Percentiles rank a stretch among this genome's conserved stretches.
Evolutionary conservation across 2,797 vertebrate species (phyloP).

Genomic region (Philypnodon macrostomus): DNA sequence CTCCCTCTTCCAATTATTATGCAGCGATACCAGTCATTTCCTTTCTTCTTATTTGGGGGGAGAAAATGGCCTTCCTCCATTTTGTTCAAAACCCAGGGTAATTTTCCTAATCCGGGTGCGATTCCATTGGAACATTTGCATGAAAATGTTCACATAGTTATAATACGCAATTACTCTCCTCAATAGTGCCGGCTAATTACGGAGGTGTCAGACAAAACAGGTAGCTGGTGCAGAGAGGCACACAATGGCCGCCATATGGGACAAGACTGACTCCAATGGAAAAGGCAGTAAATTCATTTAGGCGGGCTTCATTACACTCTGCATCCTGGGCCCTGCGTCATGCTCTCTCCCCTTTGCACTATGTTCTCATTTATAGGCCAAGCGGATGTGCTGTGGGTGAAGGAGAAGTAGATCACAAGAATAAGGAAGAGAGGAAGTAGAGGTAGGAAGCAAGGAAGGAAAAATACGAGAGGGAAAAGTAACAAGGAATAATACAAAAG

Average conservation of each 20-base stretch:
- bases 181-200: constrained; percentile 76
- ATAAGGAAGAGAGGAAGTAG: constrained; percentile 22
- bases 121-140: constrained; percentile 56
- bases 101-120: constrained; percentile 60
- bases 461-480: constrained; percentile 33
- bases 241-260: constrained; percentile 66
- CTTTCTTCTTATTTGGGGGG: constrained; percentile 48
- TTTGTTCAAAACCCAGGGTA: constrained; percentile 53
- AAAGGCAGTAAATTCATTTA: constrained; percentile 76
- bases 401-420: constrained; percentile 50
- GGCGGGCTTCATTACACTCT: constrained; percentile 72
- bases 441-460: constrained; percentile 13
- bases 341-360: constrained; percentile 49
- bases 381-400: constrained; percentile 62
- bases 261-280: constrained; percentile 62
- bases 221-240: constrained; percentile 60
- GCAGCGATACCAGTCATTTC: constrained; percentile 45
- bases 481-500: constrained; percentile 52
- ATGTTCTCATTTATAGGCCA: constrained; percentile 54
- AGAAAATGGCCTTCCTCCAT: constrained; percentile 54
- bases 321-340: constrained; percentile 54
- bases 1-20: constrained; percentile 43
- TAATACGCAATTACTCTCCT: constrained; percentile 76
- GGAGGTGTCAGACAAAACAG: constrained; percentile 75
- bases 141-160: constrained; percentile 64